These are phyloP conservation scores for Anagrus nilaparvatae DNA, from an alignment of 1,140 invertebrate genomes.

Conservation along the genomic window DNA sequence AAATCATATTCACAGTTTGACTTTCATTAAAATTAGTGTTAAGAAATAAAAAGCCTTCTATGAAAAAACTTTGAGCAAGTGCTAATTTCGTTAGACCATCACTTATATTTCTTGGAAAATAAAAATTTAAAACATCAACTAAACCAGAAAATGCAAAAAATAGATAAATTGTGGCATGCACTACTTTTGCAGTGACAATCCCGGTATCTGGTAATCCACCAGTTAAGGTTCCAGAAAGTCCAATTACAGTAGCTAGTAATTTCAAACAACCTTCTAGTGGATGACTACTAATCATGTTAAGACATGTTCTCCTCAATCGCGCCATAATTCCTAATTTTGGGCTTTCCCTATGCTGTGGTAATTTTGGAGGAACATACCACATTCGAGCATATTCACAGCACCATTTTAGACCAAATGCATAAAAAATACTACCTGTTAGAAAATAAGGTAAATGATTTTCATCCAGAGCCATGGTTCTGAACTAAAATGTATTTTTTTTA, in stretches of 20 bases:
- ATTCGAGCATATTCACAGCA: conserved; percentile 31
- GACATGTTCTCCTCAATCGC: conserved; percentile 17
- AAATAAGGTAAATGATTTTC: conserved; percentile 24
- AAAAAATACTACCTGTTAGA: conserved; percentile 29
- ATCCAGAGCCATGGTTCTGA: conserved; percentile 15
- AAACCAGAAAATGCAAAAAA: conserved; percentile 41
- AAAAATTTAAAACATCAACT: conserved; percentile 36
- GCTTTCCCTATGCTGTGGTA: conserved; percentile 10
- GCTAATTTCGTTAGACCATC: conserved; percentile 31
- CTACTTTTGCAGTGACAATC: conserved; percentile 30
- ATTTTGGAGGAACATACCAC: conserved; percentile 20
- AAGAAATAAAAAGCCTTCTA: conserved; percentile 36
- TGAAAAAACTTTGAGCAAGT: conserved; percentile 34
- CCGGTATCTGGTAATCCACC: conserved; percentile 22
- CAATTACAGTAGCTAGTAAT: conserved; percentile 28
- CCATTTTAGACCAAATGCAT: conserved; percentile 32
- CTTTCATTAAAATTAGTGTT: conserved; percentile 21
- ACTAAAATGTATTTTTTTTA: no score
- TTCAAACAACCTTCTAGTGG: conserved; percentile 30
- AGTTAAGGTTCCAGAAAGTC: conserved; percentile 25
- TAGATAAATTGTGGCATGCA: conserved; percentile 37
- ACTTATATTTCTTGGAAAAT: conserved; percentile 32
- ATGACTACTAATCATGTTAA: conserved; percentile 22
- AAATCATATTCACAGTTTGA: conserved; percentile 25
- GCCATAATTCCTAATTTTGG: conserved; percentile 13